phyloP scores from a whole-genome alignment of 2,888 invertebrate species.

The Rhabditoides inermis region DNA sequence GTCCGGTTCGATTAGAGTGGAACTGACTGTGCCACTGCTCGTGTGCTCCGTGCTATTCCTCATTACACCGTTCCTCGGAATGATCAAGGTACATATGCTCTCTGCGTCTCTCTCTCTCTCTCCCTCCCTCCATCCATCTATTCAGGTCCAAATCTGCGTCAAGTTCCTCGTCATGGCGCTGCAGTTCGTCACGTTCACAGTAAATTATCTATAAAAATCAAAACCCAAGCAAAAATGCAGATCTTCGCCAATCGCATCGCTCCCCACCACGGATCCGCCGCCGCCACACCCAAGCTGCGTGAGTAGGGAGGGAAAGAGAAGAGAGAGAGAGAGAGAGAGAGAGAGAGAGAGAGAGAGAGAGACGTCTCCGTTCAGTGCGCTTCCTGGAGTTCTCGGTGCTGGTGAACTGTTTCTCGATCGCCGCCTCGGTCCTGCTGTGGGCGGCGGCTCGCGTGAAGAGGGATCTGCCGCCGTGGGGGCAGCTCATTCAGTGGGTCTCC shows the following conservation, averaged over 20 bases:
- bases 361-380: conserved; percentile 46
- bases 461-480: conserved; percentile 45
- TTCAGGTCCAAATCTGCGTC: conserved; percentile 28
- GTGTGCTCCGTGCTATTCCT: conserved; percentile 43
- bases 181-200: conserved; percentile 47
- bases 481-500: conserved; percentile 28
- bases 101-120: not conserved
- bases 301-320: no score
- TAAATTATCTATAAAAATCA: no score
- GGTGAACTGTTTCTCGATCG: conserved; percentile 42
- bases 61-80: conserved; percentile 44
- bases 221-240: no score
- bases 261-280: conserved; percentile 41
- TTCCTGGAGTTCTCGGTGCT: conserved; percentile 48
- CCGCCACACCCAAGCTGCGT: conserved; percentile 45
- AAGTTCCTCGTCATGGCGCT: conserved; percentile 47
- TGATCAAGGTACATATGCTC: conserved; percentile 26
- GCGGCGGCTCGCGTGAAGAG: conserved; percentile 32
- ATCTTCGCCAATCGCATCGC: conserved; percentile 46
- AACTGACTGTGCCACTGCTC: conserved; percentile 41
- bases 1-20: conserved; percentile 41
- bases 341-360: not conserved
- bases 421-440: conserved; percentile 33
- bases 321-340: not conserved
- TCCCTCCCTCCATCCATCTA: not conserved